Evolutionary conservation across 1,140 invertebrate genomes (phyloP), one percentile per base, ranked within the genome.

Genomic region (Tribolium castaneum): DNA sequence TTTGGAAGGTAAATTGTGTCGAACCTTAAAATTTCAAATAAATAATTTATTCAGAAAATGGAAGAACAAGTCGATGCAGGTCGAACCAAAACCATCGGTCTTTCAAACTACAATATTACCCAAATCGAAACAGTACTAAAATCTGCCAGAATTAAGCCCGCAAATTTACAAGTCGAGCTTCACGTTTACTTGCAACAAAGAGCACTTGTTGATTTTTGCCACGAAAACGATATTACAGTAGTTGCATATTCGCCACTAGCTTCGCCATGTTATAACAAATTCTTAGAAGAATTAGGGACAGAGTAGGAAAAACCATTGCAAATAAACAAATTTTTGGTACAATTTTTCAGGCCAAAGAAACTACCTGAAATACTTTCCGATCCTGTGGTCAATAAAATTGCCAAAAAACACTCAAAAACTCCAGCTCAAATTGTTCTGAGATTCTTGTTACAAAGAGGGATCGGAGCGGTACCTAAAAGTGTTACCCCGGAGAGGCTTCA

Each of bases 211-310:
- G 88, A 93, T 77, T 95, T 92, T 78, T 97, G 95, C 84, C 87
- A 90, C 59, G 83, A 88, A 3, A 88, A 93, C 78, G 89, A 91
- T 12, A 94, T 97, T 22, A 87, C 90, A 0, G 85, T 97, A 12
- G 94, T 92, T 0, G 95, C 93, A 0, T 98, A 97, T 84, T 92
- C 93, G 25, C 95, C 96, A 1, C 85, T 98, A 2, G 96, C 93
- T 0, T 92, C 92, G 3, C 91, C 90, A 76, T 93, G 90, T 0
- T 87, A 90, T 25, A 88, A 88, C 34, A 85, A 87, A 78, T 84
- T 87, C 7, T 85, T 90, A 56, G 84, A 85, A 59, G 82, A 83
- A 12, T 85, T 88, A 25, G 87, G 87, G 3, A 72, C 87, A 10
- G 81, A 87, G 77, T 87, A 82, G 82, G 51, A 2, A 77, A 16